Base-by-base conservation (phyloP, 2,113 vertebrate species). In the Aphelocoma coerulescens region DNA sequence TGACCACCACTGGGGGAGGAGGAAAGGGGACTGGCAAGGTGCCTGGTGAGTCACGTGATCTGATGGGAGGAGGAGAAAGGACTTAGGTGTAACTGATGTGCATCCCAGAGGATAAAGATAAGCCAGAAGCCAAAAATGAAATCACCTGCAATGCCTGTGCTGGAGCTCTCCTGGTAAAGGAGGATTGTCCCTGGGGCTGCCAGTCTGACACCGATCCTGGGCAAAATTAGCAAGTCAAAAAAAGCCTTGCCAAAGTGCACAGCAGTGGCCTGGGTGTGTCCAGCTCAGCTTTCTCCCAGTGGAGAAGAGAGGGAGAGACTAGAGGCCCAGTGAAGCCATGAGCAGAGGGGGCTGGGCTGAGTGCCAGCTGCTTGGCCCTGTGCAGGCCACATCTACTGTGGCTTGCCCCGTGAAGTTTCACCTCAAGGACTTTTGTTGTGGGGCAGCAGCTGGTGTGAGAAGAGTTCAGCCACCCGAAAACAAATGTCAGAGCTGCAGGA, bases 321-420 rank as follows among this genome's bases (percentile, higher is more conserved):
- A 4, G 10, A 76, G 58, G 16, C 22, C 12, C 16, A 0, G 1
- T 0, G 8, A 74, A 84, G 28, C 30, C 1, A 0, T 3, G 17
- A 57, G 30, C 13, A 6, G 77, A 44, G 26, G 35, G 35, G 16
- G 26, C 59, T 54, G 52, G 18, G 32, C 48, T 22, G 22, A 21
- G 37, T 5, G 5, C 54, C 1, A 21, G 49, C 21, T n/a, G 39
- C 41, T 61, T 2, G 46, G 48, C 33, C 13, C 41, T 33, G 19
- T 23, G 27, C 39, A 27, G 43, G 8, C 30, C 15, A 1, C 0
- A 0, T 28, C 46, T 41, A 20, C 41, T 66, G 66, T 10, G 1
- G 49, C 78, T 87, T 69, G 12, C 23, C 35, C 7, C 0, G 0
- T 16, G 77, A 58, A n/a, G 33, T 65, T 65, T 61, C 0, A 10